phyloP scores from a whole-genome alignment of 2,888 invertebrate genomes.

The Bhutanitis thaidina region DNA sequence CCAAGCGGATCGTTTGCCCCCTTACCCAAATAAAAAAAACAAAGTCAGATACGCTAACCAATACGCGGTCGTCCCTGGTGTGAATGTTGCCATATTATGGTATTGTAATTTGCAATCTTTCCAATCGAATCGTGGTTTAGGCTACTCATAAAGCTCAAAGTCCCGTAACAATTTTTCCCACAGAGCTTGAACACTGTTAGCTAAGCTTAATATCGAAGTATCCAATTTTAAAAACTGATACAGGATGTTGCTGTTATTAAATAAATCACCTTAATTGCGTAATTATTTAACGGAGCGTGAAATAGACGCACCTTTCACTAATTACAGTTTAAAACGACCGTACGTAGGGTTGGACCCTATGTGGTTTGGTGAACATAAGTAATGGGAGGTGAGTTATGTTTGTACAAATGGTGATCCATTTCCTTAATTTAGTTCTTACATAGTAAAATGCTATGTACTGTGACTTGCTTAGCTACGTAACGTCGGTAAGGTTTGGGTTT shows the following conservation, averaged over 20 bases:
- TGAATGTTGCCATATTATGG: too few relatives aligned
- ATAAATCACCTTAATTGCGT: constrained; percentile 17
- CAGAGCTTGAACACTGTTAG: too few relatives aligned
- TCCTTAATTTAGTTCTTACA: neutral
- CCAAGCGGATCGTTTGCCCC: too few relatives aligned
- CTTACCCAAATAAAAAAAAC: too few relatives aligned
- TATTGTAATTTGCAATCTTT: too few relatives aligned
- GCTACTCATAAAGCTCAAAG: too few relatives aligned
- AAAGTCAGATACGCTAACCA: too few relatives aligned
- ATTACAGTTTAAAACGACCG: constrained; percentile 1
- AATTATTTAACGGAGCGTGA: constrained; percentile 19
- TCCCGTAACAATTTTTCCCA: too few relatives aligned
- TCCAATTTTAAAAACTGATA: constrained; percentile 4
- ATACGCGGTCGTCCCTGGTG: too few relatives aligned
- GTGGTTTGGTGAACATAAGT: neutral
- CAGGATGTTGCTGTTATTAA: constrained; percentile 17
- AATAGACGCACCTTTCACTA: constrained; percentile 16
- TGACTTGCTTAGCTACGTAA: too few relatives aligned
- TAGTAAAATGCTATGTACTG: neutral
- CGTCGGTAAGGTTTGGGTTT: too few relatives aligned
- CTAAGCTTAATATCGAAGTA: neutral
- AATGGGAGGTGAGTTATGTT: neutral
- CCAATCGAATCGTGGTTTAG: too few relatives aligned
- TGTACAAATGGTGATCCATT: neutral
- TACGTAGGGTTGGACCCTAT: neutral